Percentiles rank a stretch among this genome's conserved stretches.
Evolutionary conservation across 2,888 invertebrate genomes (phyloP).

Genomic region (Agonopterix subpropinquella): DNA sequence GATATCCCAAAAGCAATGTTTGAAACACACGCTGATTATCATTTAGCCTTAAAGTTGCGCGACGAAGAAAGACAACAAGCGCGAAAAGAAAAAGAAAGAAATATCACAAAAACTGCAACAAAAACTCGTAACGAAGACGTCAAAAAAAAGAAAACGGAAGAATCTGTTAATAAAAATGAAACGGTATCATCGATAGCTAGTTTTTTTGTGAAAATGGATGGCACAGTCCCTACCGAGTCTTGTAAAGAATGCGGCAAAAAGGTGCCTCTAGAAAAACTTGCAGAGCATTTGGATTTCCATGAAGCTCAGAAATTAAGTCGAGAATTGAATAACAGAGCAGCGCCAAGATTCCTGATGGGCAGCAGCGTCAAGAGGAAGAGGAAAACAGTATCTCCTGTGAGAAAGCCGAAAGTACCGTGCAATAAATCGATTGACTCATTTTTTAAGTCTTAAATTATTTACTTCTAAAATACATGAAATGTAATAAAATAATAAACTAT

Average conservation of each 20-base stretch:
- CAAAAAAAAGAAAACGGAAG: constrained; percentile 8
- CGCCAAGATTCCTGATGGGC: constrained; percentile 13
- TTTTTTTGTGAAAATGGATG: constrained; percentile 65
- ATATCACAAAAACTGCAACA: not conserved
- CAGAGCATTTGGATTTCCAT: constrained; percentile 90
- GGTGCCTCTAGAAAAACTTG: constrained; percentile 76
- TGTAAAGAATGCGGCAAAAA: constrained; percentile 83
- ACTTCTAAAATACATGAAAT: too few relatives aligned
- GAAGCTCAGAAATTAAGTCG: constrained; percentile 85
- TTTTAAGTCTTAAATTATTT: constrained; percentile 28
- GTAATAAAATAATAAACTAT: too few relatives aligned
- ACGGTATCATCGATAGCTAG: constrained; percentile 39
- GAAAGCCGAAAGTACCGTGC: constrained; percentile 53
- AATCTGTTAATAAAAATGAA: constrained; percentile 30
- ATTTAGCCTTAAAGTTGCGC: constrained; percentile 80
- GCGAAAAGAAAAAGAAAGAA: constrained; percentile 29
- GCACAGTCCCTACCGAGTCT: constrained; percentile 46
- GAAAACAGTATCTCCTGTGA: constrained; percentile 43
- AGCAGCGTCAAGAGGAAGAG: constrained; percentile 53
- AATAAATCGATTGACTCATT: constrained; percentile 55
- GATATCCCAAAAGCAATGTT: constrained; percentile 66
- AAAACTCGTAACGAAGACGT: not conserved
- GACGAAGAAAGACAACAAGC: constrained; percentile 65
- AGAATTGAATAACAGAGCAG: constrained; percentile 72
- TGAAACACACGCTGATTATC: constrained; percentile 84